Evolutionary conservation across 2,888 invertebrate species (phyloP), one percentile per base, ranked within the genome.

Genomic region (Drosophila recens): DNA sequence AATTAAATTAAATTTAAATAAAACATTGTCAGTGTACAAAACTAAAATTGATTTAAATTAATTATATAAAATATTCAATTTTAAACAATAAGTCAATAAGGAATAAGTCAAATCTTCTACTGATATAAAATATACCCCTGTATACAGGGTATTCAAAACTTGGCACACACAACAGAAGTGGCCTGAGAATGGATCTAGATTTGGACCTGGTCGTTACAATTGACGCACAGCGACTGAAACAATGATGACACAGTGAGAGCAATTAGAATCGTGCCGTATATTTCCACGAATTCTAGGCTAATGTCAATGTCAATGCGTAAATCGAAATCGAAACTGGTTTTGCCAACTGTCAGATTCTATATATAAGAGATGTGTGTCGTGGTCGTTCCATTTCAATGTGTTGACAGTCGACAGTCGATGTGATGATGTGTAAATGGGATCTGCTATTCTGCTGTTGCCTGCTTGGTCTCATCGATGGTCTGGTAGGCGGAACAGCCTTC

Each of bases 301-400:
- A 76, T 79, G 81, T 69, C 81, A 87, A 83, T 85, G 81, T 9
- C 73, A 45, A 65, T 43, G 54, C 67, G 38, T 67, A 33, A 49
- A 54, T 65, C 48, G 63, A 42, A 82, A 87, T 63, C 48, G 63
- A 43, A 82, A 87, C 80, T 79, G 87, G 86, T 84, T 84, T 75
- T 75, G 15, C 17, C 10, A 5, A 38, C 36, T 38, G 42, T 23
- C 27, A 17, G 51, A 20, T 58, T 66, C 54, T 61, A 56, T 61
- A 57, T 69, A 75, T 65, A 78, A 57, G 57, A 65, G 64, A 40
- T 48, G 61, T n/a, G 57, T 9, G 30, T 40, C 27, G 59, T 40
- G 17, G 4, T 27, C 17, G 38, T 4, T 34, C 15, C 30, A 30
- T 66, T 1, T 1, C 8, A 42, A 52, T 43, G 27, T 34, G 38